These are phyloP conservation scores for Lathronympha strigana DNA, from an alignment of 2,888 invertebrate genomes.

Conservation along the genomic window DNA sequence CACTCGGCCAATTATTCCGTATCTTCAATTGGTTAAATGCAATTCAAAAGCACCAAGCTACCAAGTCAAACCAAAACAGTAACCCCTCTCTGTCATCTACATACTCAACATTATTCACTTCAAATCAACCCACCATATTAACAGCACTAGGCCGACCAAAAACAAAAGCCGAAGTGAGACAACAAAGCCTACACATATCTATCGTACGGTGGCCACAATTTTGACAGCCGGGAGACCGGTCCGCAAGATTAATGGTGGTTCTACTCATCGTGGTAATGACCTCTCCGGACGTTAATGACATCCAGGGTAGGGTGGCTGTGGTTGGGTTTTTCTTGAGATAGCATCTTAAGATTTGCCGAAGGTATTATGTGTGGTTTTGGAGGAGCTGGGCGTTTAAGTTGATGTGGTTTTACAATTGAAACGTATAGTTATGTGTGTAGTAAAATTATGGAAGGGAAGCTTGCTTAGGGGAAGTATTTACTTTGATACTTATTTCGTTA, in stretches of 20 bases:
- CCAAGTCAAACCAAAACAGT: conserved; percentile 9
- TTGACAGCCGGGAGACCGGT: conserved; percentile 81
- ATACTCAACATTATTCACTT: conserved; percentile 13
- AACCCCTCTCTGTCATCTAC: conserved; percentile 5
- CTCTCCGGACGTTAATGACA: conserved; percentile 79
- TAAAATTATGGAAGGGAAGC: background rate
- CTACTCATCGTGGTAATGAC: conserved; percentile 84
- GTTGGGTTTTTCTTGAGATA: conserved; percentile 38
- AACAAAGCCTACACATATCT: conserved; percentile 58
- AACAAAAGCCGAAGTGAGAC: conserved; percentile 54
- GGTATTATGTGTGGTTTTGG: conserved; percentile 32
- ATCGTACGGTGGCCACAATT: conserved; percentile 78
- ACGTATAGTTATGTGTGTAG: background rate
- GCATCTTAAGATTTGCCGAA: conserved; percentile 36
- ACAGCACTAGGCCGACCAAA: conserved; percentile 45
- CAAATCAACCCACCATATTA: conserved; percentile 39
- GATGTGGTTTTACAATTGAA: conserved; percentile 9
- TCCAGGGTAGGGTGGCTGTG: conserved; percentile 66
- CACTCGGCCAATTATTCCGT: no score
- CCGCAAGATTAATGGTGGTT: conserved; percentile 79
- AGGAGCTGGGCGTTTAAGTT: background rate
- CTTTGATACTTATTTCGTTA: no score
- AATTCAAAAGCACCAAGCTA: background rate
- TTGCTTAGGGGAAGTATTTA: no score
- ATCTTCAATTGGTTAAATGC: no score